Base-by-base conservation (phyloP, 1,140 invertebrate species). In the Nomia melanderi region DNA sequence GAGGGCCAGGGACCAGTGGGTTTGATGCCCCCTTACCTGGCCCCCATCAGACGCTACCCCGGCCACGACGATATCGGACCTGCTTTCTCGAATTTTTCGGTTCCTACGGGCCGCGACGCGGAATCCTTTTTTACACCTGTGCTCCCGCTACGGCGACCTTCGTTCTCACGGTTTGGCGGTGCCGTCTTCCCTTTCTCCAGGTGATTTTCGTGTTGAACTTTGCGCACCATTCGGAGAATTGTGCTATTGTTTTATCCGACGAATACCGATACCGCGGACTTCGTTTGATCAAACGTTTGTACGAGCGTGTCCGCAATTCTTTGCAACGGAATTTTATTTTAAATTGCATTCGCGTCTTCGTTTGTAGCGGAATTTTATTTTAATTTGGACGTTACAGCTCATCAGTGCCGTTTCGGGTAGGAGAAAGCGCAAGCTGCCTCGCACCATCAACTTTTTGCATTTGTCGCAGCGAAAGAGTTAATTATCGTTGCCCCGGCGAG, bases 1-100 rank as follows among this genome's bases (percentile, higher is more conserved):
- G 82, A 63, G 82, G 75, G 20, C 71, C 77, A 73, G 76, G 54
- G 62, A 50, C 79, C 62, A 70, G 79, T 71, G 77, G 79, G 84
- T 85, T 85, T 85, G 83, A 82, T 85, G 79, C 71, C 83, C 79
- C 76, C 53, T 82, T 79, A 79, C 80, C 82, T 83, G 82, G 60
- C 41, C 33, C 41, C n/a, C n/a, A n/a, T n/a, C n/a, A 1, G 47
- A 8, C 50, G 56, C 76, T 50, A 62, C 50, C 76, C 59, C 33
- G 50, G 20, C 29, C 57, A 5, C 31, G 0, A 39, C 29, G 39
- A 23, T 57, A 67, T 75, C 53, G 27, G 54, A 25, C 65, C 41
- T 36, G 65, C 54, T 76, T 76, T 76, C 73, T 12, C 54, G 39
- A 69, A 69, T 60, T 69, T 69, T 76, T 60, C 53, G 29, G 25